These are phyloP conservation scores for Bedellia somnulentella DNA, from an alignment of 2,888 invertebrate species.

Conservation along the genomic window DNA sequence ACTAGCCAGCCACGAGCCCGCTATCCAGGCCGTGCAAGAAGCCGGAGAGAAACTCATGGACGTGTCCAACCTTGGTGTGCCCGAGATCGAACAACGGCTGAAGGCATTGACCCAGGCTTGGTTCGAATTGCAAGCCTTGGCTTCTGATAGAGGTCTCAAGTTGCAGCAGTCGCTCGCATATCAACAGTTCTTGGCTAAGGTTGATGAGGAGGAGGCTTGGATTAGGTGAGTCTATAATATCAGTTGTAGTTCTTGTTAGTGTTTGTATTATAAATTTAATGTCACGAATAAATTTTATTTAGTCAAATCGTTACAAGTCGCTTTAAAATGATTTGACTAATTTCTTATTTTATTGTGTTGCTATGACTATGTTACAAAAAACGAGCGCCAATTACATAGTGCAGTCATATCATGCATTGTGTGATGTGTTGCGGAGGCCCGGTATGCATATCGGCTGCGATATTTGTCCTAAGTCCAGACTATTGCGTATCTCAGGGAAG, in stretches of 20 bases:
- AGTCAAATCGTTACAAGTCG: too few relatives aligned
- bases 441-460: too few relatives aligned
- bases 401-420: too few relatives aligned
- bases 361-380: too few relatives aligned
- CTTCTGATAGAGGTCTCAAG: constrained; percentile 87
- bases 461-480: too few relatives aligned
- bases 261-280: too few relatives aligned
- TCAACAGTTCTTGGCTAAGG: constrained; percentile 96
- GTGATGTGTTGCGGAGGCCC: too few relatives aligned
- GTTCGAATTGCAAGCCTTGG: constrained; percentile 89
- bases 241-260: not conserved
- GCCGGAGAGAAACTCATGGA: constrained; percentile 88
- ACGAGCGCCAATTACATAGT: too few relatives aligned
- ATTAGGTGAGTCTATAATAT: constrained; percentile 70
- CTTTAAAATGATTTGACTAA: too few relatives aligned
- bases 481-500: too few relatives aligned
- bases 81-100: constrained; percentile 51
- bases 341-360: too few relatives aligned
- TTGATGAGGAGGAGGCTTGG: constrained; percentile 99
- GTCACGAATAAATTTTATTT: too few relatives aligned
- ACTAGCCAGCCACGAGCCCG: constrained; percentile 95
- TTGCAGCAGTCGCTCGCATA: constrained; percentile 95
- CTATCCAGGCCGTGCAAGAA: constrained; percentile 63
- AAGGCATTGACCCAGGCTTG: constrained; percentile 86
- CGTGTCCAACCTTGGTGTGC: constrained; percentile 88